Evolutionary conservation across 2,113 vertebrate genomes (phyloP).

Genomic region (Mormoops blainvillei): DNA sequence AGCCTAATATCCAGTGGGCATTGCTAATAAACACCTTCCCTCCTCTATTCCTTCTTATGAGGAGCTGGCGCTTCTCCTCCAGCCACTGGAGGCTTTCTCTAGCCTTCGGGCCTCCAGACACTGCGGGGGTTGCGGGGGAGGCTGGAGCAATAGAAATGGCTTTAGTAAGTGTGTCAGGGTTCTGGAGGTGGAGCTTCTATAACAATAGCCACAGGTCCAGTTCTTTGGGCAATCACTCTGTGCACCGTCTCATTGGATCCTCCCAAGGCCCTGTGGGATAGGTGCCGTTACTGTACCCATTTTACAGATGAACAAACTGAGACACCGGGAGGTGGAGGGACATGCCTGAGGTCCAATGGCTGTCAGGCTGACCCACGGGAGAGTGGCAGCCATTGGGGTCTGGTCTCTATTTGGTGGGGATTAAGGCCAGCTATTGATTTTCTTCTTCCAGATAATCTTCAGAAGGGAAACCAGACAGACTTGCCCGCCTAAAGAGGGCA

Average conservation of each 20-base stretch:
- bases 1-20: background rate
- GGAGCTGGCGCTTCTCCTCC: background rate
- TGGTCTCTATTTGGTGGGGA: background rate
- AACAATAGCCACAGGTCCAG: background rate
- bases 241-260: background rate
- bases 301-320: background rate
- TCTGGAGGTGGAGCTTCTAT: background rate
- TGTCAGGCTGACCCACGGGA: background rate
- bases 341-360: background rate
- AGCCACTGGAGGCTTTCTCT: background rate
- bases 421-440: background rate
- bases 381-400: background rate
- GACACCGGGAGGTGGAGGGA: background rate
- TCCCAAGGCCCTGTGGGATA: accelerated
- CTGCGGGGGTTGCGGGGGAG: too few species aligned
- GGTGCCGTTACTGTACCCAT: background rate
- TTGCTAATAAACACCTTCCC: background rate
- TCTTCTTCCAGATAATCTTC: background rate
- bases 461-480: too few species aligned
- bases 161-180: background rate
- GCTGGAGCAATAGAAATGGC: background rate
- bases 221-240: background rate
- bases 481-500: background rate
- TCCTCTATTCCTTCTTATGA: background rate
- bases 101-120: too few species aligned